phyloP scores from a whole-genome alignment of 2,113 vertebrate genomes.

The Epinephelus lanceolatus region DNA sequence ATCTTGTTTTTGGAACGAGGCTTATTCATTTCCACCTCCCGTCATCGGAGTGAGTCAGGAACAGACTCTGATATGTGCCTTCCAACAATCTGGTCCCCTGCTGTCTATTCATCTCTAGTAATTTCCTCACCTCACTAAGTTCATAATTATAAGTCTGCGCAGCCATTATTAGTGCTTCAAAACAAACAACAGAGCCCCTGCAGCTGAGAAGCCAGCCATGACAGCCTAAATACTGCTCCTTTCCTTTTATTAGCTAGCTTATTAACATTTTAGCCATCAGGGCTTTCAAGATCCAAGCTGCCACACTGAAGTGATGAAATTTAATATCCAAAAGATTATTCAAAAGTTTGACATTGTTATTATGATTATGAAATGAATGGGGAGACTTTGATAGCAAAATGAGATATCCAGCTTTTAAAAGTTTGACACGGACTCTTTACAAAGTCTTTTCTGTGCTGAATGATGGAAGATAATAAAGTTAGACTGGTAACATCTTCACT shows the following conservation, averaged over 20 bases:
- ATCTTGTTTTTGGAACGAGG: conserved; percentile 48
- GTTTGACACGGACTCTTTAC: conserved; percentile 34
- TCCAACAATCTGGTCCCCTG: conserved; percentile 72
- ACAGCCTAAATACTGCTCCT: conserved; percentile 74
- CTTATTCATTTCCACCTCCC: conserved; percentile 64
- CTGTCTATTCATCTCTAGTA: conserved; percentile 77
- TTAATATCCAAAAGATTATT: conserved; percentile 74
- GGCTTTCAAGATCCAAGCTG: conserved; percentile 62
- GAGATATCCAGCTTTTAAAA: conserved; percentile 52
- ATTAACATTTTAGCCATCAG: conserved; percentile 81
- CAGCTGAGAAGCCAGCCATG: conserved; percentile 78
- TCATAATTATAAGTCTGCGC: conserved; percentile 81
- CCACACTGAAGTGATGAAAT: conserved; percentile 62
- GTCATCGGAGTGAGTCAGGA: conserved; percentile 54
- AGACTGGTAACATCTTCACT: neutral
- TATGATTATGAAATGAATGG: conserved; percentile 44
- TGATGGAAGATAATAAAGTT: neutral
- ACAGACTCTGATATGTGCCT: conserved; percentile 65
- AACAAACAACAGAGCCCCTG: conserved; percentile 80
- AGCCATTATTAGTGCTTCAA: conserved; percentile 78
- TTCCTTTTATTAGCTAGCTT: conserved; percentile 78
- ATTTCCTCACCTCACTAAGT: conserved; percentile 84
- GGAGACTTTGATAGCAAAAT: conserved; percentile 38
- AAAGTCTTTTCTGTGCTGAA: conserved; percentile 23
- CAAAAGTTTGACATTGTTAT: conserved; percentile 68